phyloP scores from a whole-genome alignment of 2,888 invertebrate genomes.

The Gortyna flavago region DNA sequence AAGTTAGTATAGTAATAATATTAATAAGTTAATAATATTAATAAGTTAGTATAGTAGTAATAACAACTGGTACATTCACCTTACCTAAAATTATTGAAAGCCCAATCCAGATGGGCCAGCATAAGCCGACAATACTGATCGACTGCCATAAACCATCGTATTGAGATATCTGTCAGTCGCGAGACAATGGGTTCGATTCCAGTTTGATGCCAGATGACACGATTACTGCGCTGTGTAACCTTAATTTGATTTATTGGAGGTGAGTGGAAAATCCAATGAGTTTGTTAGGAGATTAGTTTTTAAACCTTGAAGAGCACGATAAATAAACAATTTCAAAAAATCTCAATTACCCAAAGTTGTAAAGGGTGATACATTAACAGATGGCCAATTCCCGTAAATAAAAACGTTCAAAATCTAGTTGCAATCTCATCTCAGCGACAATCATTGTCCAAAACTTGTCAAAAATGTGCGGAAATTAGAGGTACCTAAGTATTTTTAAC shows the following conservation, averaged over 20 bases:
- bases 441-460: background rate
- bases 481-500: too few species aligned
- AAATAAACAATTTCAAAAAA: background rate
- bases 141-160: constrained; percentile 86
- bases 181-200: constrained; percentile 87
- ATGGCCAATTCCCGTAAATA: background rate
- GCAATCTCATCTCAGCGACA: background rate
- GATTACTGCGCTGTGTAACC: constrained; percentile 71
- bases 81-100: constrained; percentile 75
- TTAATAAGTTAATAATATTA: too few species aligned
- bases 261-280: constrained; percentile 15
- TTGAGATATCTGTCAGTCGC: constrained; percentile 86
- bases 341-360: background rate
- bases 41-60: too few species aligned
- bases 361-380: background rate
- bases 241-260: constrained; percentile 60
- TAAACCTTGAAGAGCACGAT: background rate
- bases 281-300: constrained; percentile 2
- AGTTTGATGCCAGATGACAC: constrained; percentile 77
- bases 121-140: constrained; percentile 89
- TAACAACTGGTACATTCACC: constrained; percentile 63
- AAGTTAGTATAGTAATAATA: too few species aligned
- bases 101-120: constrained; percentile 76
- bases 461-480: too few species aligned
- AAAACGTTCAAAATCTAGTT: background rate